Base-by-base conservation (phyloP, 1,140 invertebrate genomes). In the Anadara kagoshimensis region DNA sequence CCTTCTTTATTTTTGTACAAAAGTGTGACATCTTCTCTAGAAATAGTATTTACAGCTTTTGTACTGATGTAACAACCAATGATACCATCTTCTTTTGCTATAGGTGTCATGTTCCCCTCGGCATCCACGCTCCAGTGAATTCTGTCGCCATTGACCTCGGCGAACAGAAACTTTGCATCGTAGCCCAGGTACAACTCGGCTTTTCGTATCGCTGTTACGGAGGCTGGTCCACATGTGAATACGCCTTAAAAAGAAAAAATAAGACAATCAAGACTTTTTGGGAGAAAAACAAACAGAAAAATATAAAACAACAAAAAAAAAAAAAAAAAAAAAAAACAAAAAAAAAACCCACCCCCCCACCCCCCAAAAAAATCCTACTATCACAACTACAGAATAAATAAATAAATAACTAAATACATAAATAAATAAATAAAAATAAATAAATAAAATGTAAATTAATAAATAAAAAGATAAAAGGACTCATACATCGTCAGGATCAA, bases 181-280 rank as follows among this genome's bases (percentile, higher is more conserved):
- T 95, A 97, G 0, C 94, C 93, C 36, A 93, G 90, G 47, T 93
- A 89, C 14, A 98, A 91, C 80, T 97, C 95, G 3, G 95, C 96
- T 43, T 92, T 91, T 79, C 94, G 94, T 0, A 97, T 93, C 0
- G 95, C 95, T 14, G 89, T 87, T 0, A 97, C 92, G 26, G 90
- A 88, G 10, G 88, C 85, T 0, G 96, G 96, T 0, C 96, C 96
- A 82, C 94, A 95, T 18, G 94, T 92, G 86, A 93, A 96, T 81
- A 95, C 91, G 59, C 87, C 83, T 85, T 58, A 12, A 59, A 56
- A 3, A 51, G 22, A 24, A 63, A 22, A 62, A 2, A 68, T 5
- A 70, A 49, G 0, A 63, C 36, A 64, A n/a, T n/a, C n/a, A n/a
- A n/a, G n/a, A n/a, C n/a, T n/a, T n/a, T n/a, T n/a, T n/a, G n/a